Evolutionary conservation across 2,797 vertebrate species (phyloP).

Genomic region (Threskiornis aethiopicus): DNA sequence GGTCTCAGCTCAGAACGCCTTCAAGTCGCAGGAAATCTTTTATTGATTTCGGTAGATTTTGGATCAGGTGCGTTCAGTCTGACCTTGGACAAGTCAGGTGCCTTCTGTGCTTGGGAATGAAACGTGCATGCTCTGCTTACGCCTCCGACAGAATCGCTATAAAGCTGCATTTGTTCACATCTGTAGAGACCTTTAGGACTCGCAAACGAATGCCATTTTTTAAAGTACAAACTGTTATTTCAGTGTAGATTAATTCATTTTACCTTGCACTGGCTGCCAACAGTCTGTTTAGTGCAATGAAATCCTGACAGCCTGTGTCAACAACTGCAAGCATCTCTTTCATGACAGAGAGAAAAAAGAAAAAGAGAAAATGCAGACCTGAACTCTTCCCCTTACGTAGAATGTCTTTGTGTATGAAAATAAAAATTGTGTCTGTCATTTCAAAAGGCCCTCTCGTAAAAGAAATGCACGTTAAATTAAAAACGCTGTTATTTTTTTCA

Average conservation of each 20-base stretch:
- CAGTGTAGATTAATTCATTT: neutral
- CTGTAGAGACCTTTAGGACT: neutral
- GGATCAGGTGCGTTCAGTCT: neutral
- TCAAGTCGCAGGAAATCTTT: neutral
- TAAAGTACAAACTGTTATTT: conserved; percentile 11
- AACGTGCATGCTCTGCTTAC: neutral
- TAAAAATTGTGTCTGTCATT: neutral
- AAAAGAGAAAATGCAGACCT: neutral
- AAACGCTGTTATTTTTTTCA: conserved; percentile 8
- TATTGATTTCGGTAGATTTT: neutral
- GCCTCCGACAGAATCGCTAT: neutral
- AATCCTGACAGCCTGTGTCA: conserved; percentile 29
- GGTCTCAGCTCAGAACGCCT: neutral
- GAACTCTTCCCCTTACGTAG: neutral
- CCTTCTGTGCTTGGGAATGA: neutral
- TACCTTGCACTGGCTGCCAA: neutral
- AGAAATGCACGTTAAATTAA: conserved; percentile 11
- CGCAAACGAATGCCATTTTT: neutral
- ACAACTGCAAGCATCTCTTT: neutral
- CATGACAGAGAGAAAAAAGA: neutral
- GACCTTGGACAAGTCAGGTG: neutral
- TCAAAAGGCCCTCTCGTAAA: conserved; percentile 25
- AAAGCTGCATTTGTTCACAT: conserved; percentile 6
- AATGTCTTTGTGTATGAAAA: neutral
- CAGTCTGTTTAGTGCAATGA: conserved; percentile 22